Conservation (phyloP, 2,113 vertebrate species). For the Trogon melanurus region DNA sequence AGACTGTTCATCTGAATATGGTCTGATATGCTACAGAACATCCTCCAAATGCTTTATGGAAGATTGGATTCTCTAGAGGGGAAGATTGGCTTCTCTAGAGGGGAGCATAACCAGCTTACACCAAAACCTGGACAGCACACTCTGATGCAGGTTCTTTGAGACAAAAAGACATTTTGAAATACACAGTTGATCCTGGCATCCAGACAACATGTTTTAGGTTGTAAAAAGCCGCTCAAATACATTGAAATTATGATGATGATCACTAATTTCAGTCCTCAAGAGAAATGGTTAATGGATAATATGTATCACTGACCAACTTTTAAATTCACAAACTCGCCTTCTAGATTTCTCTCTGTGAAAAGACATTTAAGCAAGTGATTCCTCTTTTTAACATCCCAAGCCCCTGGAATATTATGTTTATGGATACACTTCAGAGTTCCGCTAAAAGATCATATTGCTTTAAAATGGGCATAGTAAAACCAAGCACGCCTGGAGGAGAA, state of each 20-base stretch:
- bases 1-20: neutral
- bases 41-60: neutral
- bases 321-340: neutral
- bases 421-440: conserved; percentile 59
- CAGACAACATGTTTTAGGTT: neutral
- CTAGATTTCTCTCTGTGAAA: neutral
- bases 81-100: neutral
- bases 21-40: neutral
- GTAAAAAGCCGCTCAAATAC: neutral
- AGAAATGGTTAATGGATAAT: neutral
- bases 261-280: neutral
- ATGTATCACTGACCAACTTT: neutral
- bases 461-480: conserved; percentile 67
- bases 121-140: neutral
- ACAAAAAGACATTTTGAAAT: neutral
- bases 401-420: conserved; percentile 21
- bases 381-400: neutral
- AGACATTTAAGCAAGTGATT: neutral
- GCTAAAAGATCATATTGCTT: conserved; percentile 69
- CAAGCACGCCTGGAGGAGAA: conserved; percentile 63
- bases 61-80: neutral
- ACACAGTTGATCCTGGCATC: neutral
- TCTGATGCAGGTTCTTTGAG: neutral
- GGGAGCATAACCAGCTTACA: neutral
- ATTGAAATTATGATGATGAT: neutral